Evolutionary conservation across 2,797 vertebrate genomes (phyloP), one percentile per base, ranked within the genome.

Genomic region (Cuniculus paca): DNA sequence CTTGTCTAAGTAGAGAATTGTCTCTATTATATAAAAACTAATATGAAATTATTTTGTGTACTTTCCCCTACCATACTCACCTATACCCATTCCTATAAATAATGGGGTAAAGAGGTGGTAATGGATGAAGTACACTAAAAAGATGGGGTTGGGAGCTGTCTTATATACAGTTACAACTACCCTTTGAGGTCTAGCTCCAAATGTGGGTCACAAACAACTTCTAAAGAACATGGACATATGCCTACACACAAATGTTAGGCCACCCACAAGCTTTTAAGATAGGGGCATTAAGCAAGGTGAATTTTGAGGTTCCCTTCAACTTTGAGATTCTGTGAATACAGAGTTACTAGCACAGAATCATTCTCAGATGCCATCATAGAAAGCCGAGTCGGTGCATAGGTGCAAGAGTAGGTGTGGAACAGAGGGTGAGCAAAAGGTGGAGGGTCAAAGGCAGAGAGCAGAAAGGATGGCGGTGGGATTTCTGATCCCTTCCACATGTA

Each of bases 251-350:
- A 22, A 60, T 20, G 48, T 28, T 70, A 72, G 77, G 31, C n/a
- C 50, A 70, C 10, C 28, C 8, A 17, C 12, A 56, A 88, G 52
- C 31, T 95, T 90, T 56, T 65, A n/a, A 85, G 56, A 34, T 81
- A 10, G 9, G 26, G 61, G 5, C 24, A 31, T 24, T 13, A 50
- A 92, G 24, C 36, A 48, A 42, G 77, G 45, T 56, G 31, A 56
- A 65, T 60, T 93, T 80, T 86, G 84, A 88, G 26, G 2, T 39
- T 72, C 34, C 34, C 70, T 77, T 88, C 63, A 42, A 87, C 54
- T 90, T 56, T 72, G 79, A 91, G 68, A 72, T 89, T 80, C 91
- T 60, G n/a, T 56, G 58, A 74, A 26, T 68, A 48, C n/a, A 85
- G 26, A 45, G 31, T 90, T 90, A 61, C 11, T 28, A 65, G 54